Percentiles rank a stretch among this genome's conserved stretches.
Conservation (phyloP, 53 echinoderm and acorn worm genomes). For the Antedon mediterranea region DNA sequence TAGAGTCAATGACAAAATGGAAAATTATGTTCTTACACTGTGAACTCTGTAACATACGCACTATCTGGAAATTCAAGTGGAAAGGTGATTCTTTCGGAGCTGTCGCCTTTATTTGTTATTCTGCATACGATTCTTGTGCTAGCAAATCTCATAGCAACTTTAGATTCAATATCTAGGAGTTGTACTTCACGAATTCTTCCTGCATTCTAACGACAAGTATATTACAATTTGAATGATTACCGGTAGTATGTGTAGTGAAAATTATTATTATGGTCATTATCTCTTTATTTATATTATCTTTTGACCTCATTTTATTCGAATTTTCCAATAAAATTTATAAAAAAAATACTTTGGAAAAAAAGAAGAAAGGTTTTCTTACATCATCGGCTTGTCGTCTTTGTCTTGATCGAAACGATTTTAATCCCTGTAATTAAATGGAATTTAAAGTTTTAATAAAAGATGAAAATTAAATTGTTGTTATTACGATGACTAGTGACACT, state of each 20-base stretch:
- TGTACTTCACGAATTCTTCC: constrained; percentile 7
- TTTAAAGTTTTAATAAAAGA: too few species aligned
- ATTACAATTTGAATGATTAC: neutral
- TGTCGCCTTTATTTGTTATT: constrained; percentile 32
- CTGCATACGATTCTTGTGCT: constrained; percentile 42
- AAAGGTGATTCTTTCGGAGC: constrained; percentile 26
- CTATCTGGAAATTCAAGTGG: constrained; percentile 57
- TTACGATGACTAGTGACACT: too few species aligned
- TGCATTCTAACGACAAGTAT: neutral
- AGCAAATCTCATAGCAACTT: constrained; percentile 74
- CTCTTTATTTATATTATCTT: too few species aligned
- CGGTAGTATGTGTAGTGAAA: too few species aligned
- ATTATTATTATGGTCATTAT: neutral
- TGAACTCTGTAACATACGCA: constrained; percentile 79
- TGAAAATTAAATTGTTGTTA: too few species aligned
- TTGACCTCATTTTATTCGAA: too few species aligned
- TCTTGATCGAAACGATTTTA: neutral
- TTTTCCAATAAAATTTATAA: neutral
- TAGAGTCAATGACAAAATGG: too few species aligned
- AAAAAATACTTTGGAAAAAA: neutral
- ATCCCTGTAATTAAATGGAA: neutral
- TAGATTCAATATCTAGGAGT: constrained; percentile 52
- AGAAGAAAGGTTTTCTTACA: neutral
- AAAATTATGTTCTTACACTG: constrained; percentile 46
- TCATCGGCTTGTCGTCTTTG: neutral